phyloP scores from a whole-genome alignment of 1,140 invertebrate species.

The Drosophila orena region DNA sequence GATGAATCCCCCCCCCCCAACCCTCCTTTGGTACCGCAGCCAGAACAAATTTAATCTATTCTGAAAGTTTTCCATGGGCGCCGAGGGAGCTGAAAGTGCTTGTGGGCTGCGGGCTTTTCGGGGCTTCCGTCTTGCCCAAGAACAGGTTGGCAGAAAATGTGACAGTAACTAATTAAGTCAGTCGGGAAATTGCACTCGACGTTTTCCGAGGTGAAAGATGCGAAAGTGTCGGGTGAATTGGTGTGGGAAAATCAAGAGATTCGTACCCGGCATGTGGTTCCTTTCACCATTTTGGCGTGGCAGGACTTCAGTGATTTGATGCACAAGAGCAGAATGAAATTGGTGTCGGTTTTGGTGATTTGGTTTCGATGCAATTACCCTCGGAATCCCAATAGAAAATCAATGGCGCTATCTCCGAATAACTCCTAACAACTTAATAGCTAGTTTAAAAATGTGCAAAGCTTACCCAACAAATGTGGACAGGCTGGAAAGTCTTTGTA shows the following conservation, averaged over 20 bases:
- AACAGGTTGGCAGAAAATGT: constrained; percentile 40
- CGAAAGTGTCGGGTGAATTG: constrained; percentile 23
- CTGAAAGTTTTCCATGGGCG: constrained; percentile 58
- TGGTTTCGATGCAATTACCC: constrained; percentile 1
- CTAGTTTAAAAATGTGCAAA: not conserved
- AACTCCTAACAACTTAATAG: not conserved
- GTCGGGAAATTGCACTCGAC: constrained; percentile 44
- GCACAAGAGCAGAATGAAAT: not conserved
- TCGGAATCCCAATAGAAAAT: not conserved
- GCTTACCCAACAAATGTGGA: no score
- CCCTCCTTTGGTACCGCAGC: constrained; percentile 4
- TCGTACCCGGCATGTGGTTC: constrained; percentile 6
- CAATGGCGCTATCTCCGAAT: not conserved
- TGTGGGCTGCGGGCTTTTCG: constrained; percentile 14
- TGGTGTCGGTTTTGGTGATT: constrained; percentile 3
- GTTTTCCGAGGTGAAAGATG: constrained; percentile 23
- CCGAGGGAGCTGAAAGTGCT: constrained; percentile 47
- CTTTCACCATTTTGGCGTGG: constrained; percentile 1
- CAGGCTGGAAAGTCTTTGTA: no score
- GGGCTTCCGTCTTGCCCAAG: constrained; percentile 23
- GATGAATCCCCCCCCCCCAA: constrained; percentile 8
- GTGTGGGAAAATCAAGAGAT: constrained; percentile 15
- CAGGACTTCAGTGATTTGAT: constrained; percentile 3
- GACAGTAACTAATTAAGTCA: constrained; percentile 61
- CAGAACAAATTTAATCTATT: constrained; percentile 64